Conservation (phyloP, 2,113 vertebrate genomes). For the Melanerpes formicivorus region DNA sequence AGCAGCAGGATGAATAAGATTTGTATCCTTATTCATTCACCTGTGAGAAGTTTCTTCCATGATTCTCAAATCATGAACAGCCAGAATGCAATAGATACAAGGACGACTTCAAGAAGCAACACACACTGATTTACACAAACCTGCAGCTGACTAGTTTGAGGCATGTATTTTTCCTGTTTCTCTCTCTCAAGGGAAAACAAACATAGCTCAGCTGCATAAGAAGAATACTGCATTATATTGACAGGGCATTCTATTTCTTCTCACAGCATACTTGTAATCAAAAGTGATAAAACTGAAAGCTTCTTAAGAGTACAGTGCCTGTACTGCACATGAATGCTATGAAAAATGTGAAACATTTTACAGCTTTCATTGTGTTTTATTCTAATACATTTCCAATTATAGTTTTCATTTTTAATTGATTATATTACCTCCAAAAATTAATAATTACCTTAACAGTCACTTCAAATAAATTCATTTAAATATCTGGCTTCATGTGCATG, state of each 20-base stretch:
- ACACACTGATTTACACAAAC: background rate
- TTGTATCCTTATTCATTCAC: background rate
- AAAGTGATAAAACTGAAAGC: background rate
- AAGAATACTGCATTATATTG: background rate
- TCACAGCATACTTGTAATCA: background rate
- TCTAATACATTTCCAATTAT: background rate
- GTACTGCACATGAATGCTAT: background rate
- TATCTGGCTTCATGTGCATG: background rate
- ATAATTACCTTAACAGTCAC: background rate
- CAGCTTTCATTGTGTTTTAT: background rate
- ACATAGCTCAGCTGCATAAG: background rate
- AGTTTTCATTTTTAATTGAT: background rate
- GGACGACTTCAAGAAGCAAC: background rate
- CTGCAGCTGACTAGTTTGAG: background rate
- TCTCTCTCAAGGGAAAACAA: background rate
- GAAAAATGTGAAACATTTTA: background rate
- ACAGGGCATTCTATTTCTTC: background rate
- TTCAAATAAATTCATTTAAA: background rate
- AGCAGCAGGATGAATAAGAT: background rate
- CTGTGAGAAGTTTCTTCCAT: background rate
- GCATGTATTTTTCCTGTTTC: background rate
- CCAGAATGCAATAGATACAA: background rate
- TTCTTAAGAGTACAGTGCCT: background rate
- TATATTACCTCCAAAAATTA: background rate
- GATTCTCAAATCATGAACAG: background rate